Conservation (phyloP, 2,797 vertebrate genomes). For the Mastacembelus armatus region DNA sequence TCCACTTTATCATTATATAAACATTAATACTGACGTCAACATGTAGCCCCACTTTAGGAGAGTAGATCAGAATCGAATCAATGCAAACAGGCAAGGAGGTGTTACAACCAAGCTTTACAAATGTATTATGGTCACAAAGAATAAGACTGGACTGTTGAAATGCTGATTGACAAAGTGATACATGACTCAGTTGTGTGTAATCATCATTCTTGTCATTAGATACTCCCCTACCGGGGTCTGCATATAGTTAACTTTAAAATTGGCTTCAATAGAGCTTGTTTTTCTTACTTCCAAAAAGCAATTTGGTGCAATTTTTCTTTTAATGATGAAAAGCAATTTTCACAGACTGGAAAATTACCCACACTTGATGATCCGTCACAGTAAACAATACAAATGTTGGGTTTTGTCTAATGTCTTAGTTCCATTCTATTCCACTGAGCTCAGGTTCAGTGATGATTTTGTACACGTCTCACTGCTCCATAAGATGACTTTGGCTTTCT, state of each 20-base stretch:
- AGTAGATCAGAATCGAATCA: not conserved
- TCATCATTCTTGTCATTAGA: not conserved
- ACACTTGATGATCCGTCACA: slow-evolving; percentile 28
- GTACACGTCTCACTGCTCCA: slow-evolving; percentile 11
- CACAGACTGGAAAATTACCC: slow-evolving; percentile 27
- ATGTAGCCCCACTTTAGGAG: too few species aligned
- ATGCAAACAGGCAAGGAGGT: too few species aligned
- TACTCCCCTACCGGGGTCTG: not conserved
- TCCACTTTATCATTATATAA: not conserved
- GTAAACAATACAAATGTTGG: slow-evolving; percentile 26
- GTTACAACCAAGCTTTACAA: too few species aligned
- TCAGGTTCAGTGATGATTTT: slow-evolving; percentile 19
- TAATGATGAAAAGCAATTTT: slow-evolving; percentile 29
- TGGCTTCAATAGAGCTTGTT: slow-evolving; percentile 8
- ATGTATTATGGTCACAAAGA: not conserved
- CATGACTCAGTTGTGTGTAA: not conserved
- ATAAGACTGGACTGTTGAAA: not conserved
- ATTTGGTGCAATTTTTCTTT: not conserved
- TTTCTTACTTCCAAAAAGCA: slow-evolving; percentile 23
- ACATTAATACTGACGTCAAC: slow-evolving; percentile 1
- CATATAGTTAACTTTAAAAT: slow-evolving; percentile 5
- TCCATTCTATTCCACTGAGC: slow-evolving; percentile 10
- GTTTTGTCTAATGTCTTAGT: slow-evolving; percentile 20
- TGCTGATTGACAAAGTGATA: not conserved
- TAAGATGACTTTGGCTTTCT: not conserved